A percentile compares a stretch with the other conserved stretches of the same genome.
These are phyloP conservation scores for Drosophila melanosoma DNA, from an alignment of 2,888 invertebrate genomes.

Conservation along the genomic window DNA sequence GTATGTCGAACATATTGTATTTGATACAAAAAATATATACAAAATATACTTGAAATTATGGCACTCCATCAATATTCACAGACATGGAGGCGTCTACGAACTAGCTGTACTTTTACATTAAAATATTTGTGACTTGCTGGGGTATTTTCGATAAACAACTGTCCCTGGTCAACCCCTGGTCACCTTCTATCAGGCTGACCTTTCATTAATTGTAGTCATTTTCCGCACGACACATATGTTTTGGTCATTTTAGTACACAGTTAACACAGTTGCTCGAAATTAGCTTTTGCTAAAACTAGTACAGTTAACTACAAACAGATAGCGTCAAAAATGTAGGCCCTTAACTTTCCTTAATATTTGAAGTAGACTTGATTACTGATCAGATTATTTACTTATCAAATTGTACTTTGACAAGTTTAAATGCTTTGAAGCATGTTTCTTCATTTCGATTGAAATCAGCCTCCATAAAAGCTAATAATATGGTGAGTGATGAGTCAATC, in stretches of 20 bases:
- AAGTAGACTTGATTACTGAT: neutral
- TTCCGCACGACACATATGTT: slow-evolving; percentile 48
- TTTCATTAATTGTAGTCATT: slow-evolving; percentile 70
- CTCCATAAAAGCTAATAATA: neutral
- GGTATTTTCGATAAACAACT: neutral
- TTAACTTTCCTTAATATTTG: slow-evolving; percentile 1
- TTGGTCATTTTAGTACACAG: neutral
- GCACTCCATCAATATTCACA: slow-evolving; percentile 24
- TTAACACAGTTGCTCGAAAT: slow-evolving; percentile 41
- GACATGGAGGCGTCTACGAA: slow-evolving; percentile 27
- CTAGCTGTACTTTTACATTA: slow-evolving; percentile 29
- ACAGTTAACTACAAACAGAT: slow-evolving; percentile 24
- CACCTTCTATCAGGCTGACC: slow-evolving; percentile 53
- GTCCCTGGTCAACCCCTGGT: slow-evolving; percentile 4
- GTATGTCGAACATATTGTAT: neutral
- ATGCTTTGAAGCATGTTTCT: slow-evolving; percentile 17
- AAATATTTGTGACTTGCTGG: slow-evolving; percentile 12
- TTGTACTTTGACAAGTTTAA: slow-evolving; percentile 8
- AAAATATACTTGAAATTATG: neutral
- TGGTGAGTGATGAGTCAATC: slow-evolving; percentile 11
- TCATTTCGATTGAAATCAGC: neutral
- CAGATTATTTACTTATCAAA: slow-evolving; percentile 4
- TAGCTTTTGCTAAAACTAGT: slow-evolving; percentile 2
- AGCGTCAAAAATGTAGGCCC: slow-evolving; percentile 27
- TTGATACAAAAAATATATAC: neutral